A percentile compares a stretch with the other conserved stretches of the same genome.
Evolutionary conservation across 2,113 vertebrate species (phyloP).

Genomic region (Cryptotis parvus): DNA sequence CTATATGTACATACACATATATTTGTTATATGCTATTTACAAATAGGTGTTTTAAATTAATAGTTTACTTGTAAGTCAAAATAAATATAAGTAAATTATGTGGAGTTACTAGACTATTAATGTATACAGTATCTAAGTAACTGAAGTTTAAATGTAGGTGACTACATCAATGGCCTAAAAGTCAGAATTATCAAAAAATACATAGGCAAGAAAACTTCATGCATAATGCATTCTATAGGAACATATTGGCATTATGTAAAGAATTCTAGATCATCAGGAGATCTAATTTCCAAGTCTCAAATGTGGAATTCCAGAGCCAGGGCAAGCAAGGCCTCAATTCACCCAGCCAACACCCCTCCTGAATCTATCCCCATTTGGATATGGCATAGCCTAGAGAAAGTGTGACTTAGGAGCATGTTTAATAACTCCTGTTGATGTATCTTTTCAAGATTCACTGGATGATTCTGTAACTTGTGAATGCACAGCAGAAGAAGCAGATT

Average conservation of each 20-base stretch:
- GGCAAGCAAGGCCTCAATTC: not conserved
- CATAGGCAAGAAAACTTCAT: not conserved
- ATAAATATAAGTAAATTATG: not conserved
- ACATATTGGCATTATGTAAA: not conserved
- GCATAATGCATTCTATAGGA: no score
- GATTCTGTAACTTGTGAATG: conserved; percentile 86
- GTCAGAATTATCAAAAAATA: not conserved
- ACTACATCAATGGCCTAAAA: not conserved
- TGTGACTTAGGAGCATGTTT: not conserved
- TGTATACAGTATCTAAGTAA: not conserved
- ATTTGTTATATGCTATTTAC: not conserved
- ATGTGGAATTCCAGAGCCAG: accelerated
- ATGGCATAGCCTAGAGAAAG: not conserved
- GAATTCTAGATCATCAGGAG: not conserved
- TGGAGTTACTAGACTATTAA: not conserved
- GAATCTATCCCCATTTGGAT: not conserved
- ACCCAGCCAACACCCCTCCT: not conserved
- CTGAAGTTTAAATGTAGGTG: not conserved
- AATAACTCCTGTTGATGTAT: conserved; percentile 37
- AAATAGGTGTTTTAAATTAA: not conserved
- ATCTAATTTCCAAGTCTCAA: not conserved
- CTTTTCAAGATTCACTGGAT: conserved; percentile 91
- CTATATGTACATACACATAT: not conserved
- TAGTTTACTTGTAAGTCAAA: not conserved
- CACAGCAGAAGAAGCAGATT: conserved; percentile 91